Percentiles rank a stretch among this genome's conserved stretches.
These are phyloP conservation scores for Lytechinus pictus DNA, from an alignment of 35 echinoderm and acorn worm species.

Conservation along the genomic window DNA sequence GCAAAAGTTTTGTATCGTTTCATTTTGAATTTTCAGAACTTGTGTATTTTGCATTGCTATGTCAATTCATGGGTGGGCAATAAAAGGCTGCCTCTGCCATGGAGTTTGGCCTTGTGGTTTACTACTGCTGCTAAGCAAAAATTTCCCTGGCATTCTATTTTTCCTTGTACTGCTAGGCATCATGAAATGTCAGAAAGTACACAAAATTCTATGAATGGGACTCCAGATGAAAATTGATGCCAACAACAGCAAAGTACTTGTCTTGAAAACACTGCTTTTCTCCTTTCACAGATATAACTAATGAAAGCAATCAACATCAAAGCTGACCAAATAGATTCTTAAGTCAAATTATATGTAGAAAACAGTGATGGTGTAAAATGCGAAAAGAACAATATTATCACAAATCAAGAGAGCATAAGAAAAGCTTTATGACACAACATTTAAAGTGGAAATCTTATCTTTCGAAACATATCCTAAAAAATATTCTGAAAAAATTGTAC, in stretches of 20 bases:
- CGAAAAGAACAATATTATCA: no score
- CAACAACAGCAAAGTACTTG: neutral
- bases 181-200: neutral
- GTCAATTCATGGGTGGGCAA: constrained; percentile 43
- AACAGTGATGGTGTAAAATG: no score
- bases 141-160: constrained; percentile 37
- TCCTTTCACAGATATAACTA: neutral
- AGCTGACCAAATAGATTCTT: neutral
- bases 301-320: neutral
- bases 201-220: neutral
- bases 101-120: constrained; percentile 41
- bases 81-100: constrained; percentile 38
- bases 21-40: no score
- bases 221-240: constrained; percentile 13
- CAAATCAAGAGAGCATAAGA: no score
- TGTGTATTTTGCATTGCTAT: no score
- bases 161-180: neutral
- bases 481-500: no score
- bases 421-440: no score
- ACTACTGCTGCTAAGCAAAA: neutral
- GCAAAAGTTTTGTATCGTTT: no score
- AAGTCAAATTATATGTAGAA: no score
- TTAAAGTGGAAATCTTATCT: no score
- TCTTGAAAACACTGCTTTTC: neutral
- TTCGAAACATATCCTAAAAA: no score